Base-by-base conservation (phyloP, 1,140 invertebrate genomes). In the Mactra quadrangularis region DNA sequence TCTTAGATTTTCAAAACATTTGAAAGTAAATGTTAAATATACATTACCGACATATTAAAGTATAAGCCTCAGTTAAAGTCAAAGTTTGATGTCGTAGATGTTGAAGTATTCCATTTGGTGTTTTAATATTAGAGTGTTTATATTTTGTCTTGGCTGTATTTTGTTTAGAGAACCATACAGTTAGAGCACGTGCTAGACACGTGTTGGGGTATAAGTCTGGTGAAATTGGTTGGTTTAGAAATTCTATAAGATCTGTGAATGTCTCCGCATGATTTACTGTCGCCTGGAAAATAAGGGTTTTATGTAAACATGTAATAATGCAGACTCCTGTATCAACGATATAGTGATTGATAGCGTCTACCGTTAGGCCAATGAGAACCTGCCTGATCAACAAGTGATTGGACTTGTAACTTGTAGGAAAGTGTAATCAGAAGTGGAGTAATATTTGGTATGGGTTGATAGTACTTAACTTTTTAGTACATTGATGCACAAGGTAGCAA, bases 131-230 rank as follows among this genome's bases (percentile, higher is more conserved):
- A 13, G 59, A 53, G 25, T 60, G 35, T 17, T 47, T 38, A 19
- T 76, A 76, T 17, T 62, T 62, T 45, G 74, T 45, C 45, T 76
- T 76, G 17, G 9, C 45, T 2, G 11, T 62, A 29, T 60, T 35
- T 60, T 76, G 74, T 47, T 50, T 60, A 2, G 74, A 57, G 13
- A 76, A 64, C 74, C 74, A 76, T 19, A 76, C 41, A 13, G 59
- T 76, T 22, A 76, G 35, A 3, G 74, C 74, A 29, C 74, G 55
- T 15, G 62, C 74, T 33, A 76, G n/a, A 50, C 59, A 76, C 2
- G 74, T 76, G 38, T 76, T 29, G 1, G 74, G 74, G 31, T 60
- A 59, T 15, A 35, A 25, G 31, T 22, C 55, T 15, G 59, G 52
- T 35, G 59, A n/a, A n/a, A 76, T 76, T 19, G 57, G 74, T 27